Conservation (phyloP, 2,888 invertebrate species). For the Rotaria sp. region DNA sequence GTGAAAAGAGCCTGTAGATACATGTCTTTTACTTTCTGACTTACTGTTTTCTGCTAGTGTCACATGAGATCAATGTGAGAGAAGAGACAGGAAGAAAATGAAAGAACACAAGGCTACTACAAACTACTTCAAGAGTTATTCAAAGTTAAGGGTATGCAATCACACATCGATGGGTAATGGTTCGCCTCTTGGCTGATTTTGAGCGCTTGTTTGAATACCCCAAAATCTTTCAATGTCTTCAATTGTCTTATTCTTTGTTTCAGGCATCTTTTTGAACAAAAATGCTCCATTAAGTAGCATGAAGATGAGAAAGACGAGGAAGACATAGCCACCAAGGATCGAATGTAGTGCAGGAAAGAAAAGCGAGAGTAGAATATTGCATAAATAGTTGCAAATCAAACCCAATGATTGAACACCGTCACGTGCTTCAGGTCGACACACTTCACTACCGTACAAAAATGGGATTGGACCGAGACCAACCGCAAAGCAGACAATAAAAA, state of each 20-base stretch:
- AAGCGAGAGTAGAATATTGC: constrained; percentile 26
- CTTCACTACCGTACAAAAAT: constrained; percentile 32
- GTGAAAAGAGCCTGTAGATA: too few relatives aligned
- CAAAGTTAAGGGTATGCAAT: too few relatives aligned
- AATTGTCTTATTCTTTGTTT: constrained; percentile 30
- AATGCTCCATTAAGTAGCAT: not conserved
- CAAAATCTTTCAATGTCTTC: too few relatives aligned
- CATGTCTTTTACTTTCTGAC: too few relatives aligned
- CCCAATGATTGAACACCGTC: constrained; percentile 20
- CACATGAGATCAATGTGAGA: too few relatives aligned
- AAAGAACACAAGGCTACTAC: too few relatives aligned
- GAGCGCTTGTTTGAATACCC: too few relatives aligned
- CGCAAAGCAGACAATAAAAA: constrained; percentile 33
- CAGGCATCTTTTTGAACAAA: constrained; percentile 38
- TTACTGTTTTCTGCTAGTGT: too few relatives aligned
- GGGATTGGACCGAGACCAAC: constrained; percentile 36
- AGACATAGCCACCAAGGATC: not conserved
- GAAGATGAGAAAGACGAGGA: constrained; percentile 28
- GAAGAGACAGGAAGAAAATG: too few relatives aligned
- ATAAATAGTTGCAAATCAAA: constrained; percentile 30
- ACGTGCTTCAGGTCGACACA: constrained; percentile 30
- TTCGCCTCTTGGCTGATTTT: too few relatives aligned
- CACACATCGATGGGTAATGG: too few relatives aligned
- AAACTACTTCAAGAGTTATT: too few relatives aligned
- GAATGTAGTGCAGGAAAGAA: not conserved